A percentile compares a stretch with the other conserved stretches of the same genome.
Evolutionary conservation across 2,797 vertebrate species (phyloP).

Genomic region (Tympanoctomys barrerae): DNA sequence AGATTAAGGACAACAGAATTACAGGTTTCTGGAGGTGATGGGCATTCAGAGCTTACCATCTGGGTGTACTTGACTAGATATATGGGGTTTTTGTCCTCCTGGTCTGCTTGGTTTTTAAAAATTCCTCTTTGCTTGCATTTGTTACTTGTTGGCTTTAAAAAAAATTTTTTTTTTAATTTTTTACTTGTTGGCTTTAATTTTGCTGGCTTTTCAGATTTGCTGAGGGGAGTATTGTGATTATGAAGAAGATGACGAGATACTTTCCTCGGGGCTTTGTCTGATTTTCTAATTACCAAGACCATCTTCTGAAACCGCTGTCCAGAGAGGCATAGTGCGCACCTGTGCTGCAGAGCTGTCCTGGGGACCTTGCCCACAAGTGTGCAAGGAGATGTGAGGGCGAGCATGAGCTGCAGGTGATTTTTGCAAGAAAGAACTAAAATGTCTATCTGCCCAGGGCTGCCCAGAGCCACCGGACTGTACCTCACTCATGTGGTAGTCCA

Average conservation of each 20-base stretch:
- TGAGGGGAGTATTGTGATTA: slow-evolving; percentile 8
- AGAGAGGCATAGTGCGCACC: accelerated
- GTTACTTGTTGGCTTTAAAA: not conserved
- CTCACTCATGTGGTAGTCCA: not conserved
- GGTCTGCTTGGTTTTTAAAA: not conserved
- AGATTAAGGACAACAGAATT: not conserved
- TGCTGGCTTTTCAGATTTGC: slow-evolving; percentile 51
- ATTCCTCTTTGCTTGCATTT: not conserved
- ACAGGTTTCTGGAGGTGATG: too few relatives aligned
- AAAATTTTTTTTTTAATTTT: too few relatives aligned
- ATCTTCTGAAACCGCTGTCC: not conserved
- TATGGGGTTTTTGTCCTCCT: not conserved
- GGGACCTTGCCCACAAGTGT: not conserved
- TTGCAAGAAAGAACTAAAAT: not conserved
- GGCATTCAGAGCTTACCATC: too few relatives aligned
- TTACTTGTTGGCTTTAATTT: not conserved
- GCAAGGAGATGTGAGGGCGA: not conserved
- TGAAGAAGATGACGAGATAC: slow-evolving; percentile 5
- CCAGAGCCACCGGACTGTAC: not conserved
- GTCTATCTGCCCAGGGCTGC: not conserved
- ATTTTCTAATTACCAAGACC: slow-evolving; percentile 21
- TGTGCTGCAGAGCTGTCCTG: not conserved
- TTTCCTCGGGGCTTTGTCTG: not conserved
- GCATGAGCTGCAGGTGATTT: not conserved
- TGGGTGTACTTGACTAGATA: accelerated